Evolutionary conservation across 2,797 vertebrate genomes (phyloP).

Genomic region (Peromyscus aztecus): DNA sequence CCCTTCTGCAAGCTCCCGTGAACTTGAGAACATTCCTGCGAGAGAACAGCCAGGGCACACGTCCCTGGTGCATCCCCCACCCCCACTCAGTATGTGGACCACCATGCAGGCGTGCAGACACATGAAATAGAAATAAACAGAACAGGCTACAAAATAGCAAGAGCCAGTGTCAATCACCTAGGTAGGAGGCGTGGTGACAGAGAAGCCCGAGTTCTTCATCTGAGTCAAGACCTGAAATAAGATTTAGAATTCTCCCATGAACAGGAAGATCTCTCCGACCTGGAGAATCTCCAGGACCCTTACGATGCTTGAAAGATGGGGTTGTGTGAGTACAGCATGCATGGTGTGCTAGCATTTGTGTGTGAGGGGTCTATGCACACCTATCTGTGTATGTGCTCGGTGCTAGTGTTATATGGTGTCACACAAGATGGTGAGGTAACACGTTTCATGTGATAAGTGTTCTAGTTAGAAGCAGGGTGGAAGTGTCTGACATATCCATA

Average conservation of each 20-base stretch:
- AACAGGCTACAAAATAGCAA: conserved; percentile 80
- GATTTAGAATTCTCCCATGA: conserved; percentile 89
- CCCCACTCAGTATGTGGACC: conserved; percentile 76
- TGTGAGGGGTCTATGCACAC: too few species aligned
- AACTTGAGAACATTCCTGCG: not conserved
- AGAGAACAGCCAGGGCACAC: conserved; percentile 9
- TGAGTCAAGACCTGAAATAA: conserved; percentile 92
- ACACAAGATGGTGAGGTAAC: not conserved
- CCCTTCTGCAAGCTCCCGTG: conserved; percentile 54
- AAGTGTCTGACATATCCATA: rapidly evolving
- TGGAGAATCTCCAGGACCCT: conserved; percentile 85
- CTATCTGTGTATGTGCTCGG: conserved; percentile 56
- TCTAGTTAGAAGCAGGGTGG: rapidly evolving
- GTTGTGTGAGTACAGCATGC: conserved; percentile 49
- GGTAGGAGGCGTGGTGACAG: conserved; percentile 88
- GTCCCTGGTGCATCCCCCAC: conserved; percentile 77
- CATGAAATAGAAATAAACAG: conserved; percentile 82
- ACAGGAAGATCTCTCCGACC: conserved; percentile 76
- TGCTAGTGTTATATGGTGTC: conserved; percentile 67
- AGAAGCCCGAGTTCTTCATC: conserved; percentile 90
- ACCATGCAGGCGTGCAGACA: conserved; percentile 90
- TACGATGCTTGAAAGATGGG: conserved; percentile 70
- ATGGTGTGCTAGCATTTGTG: not conserved
- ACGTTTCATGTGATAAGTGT: rapidly evolving
- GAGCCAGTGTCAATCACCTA: conserved; percentile 87